Percentiles rank a stretch among this genome's conserved stretches.
phyloP scores from a whole-genome alignment of 1,140 invertebrate species.

The Liolophura sinensis region DNA sequence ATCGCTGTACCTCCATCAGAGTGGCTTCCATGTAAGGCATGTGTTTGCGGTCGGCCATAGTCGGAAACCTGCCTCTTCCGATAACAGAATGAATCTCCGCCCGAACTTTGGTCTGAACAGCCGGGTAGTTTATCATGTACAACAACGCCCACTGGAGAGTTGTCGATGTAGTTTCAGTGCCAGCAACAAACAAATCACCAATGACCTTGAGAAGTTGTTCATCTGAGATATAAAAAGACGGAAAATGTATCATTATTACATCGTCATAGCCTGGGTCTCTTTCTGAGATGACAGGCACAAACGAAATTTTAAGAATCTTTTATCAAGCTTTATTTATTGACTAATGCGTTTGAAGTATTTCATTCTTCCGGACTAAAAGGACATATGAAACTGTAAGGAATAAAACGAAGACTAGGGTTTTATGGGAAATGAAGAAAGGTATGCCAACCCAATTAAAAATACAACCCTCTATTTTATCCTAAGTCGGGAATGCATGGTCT shows the following conservation, averaged over 20 bases:
- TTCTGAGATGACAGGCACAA: background rate
- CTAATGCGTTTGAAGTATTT: no score
- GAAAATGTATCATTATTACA: background rate
- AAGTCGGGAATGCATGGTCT: no score
- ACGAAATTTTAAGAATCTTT: no score
- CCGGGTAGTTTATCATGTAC: conserved; percentile 76
- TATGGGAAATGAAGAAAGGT: no score
- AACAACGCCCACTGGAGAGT: conserved; percentile 87
- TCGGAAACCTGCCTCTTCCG: conserved; percentile 22
- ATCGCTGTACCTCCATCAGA: conserved; percentile 32
- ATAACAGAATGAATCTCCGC: conserved; percentile 71
- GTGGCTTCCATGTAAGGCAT: conserved; percentile 32
- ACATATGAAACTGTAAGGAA: no score
- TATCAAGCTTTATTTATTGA: no score
- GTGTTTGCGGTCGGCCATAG: conserved; percentile 22
- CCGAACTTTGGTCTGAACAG: conserved; percentile 77
- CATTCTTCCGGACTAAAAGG: no score
- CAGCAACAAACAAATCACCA: conserved; percentile 83
- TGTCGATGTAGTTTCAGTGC: conserved; percentile 85
- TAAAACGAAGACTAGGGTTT: no score
- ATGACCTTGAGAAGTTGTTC: conserved; percentile 42
- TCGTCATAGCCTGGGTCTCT: background rate
- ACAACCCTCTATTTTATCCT: no score
- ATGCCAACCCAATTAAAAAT: no score
- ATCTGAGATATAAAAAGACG: conserved; percentile 26